Evolutionary conservation across 2,888 invertebrate genomes (phyloP), one percentile per base, ranked within the genome.

Genomic region (Lithophane ornitopus): DNA sequence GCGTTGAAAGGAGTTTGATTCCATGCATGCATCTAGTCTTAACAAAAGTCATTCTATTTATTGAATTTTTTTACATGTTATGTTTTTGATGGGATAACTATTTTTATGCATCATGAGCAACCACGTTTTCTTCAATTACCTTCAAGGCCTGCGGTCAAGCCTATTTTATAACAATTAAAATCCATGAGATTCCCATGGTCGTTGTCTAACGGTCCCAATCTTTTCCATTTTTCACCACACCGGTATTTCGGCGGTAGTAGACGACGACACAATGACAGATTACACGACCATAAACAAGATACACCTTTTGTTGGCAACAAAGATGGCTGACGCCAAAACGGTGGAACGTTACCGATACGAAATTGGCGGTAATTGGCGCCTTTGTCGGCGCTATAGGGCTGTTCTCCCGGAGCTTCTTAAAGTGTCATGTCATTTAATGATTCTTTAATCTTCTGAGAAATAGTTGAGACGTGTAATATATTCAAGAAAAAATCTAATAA

Each of bases 311-410:
- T 88, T 81, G 80, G 67, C 70, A 78, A 82, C 85, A 80, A 88
- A 88, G 79, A 90, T 87, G 86, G 88, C 89, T 76, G 87, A 81
- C 80, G 76, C 76, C 77, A 84, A 85, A 79, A 88, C 88, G 88
- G 82, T 83, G 87, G 81, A 67, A 78, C 79, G 87, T 81, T 85
- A 86, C 87, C 86, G 86, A 89, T 87, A 87, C 89, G 83, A 89
- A 88, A 90, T 89, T 88, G 88, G 85, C 87, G 85, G 85, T 88
- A 89, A 90, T 90, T 89, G 91, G 84, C 85, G 87, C 85, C 75
- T 87, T 87, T 88, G 86, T 87, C 85, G 82, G 77, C 49, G 61
- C 19, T 58, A 62, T 76, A 88, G 87, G 86, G 88, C 68, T 83
- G 81, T 54, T 81, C 44, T 74, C 78, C 73, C 83, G 41, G 58